A percentile compares a stretch with the other conserved stretches of the same genome.
Evolutionary conservation across 2,113 vertebrate genomes (phyloP).

Genomic region (Ailurus styani): DNA sequence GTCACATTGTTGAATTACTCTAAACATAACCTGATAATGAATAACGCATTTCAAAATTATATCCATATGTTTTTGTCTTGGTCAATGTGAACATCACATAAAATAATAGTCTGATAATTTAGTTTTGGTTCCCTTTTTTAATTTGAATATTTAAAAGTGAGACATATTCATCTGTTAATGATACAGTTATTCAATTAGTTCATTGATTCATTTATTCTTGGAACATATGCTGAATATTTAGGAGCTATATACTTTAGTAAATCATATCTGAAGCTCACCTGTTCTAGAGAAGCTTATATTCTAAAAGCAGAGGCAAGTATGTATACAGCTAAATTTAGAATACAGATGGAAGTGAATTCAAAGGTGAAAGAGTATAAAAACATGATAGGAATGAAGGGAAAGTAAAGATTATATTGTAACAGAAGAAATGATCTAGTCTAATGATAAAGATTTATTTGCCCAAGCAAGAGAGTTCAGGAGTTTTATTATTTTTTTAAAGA

Average conservation of each 20-base stretch:
- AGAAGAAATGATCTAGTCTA: neutral
- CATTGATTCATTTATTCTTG: neutral
- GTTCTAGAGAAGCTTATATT: neutral
- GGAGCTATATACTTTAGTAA: neutral
- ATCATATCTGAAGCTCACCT: neutral
- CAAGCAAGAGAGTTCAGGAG: neutral
- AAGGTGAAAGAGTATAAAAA: neutral
- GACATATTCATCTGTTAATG: neutral
- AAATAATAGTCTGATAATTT: neutral
- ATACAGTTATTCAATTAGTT: neutral
- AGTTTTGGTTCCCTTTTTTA: neutral
- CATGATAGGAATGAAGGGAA: neutral
- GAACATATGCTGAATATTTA: neutral
- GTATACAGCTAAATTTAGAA: neutral
- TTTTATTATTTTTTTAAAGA: neutral
- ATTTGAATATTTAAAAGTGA: neutral
- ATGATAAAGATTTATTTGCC: neutral
- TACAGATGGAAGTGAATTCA: neutral
- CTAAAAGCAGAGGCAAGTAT: neutral
- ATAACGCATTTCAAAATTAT: neutral
- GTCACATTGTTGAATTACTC: neutral
- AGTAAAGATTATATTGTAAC: neutral
- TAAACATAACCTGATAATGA: neutral
- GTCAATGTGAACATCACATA: neutral
- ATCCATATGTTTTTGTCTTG: neutral